Evolutionary conservation across 2,113 vertebrate genomes (phyloP), one percentile per base, ranked within the genome.

Genomic region (Caranx melampygus): DNA sequence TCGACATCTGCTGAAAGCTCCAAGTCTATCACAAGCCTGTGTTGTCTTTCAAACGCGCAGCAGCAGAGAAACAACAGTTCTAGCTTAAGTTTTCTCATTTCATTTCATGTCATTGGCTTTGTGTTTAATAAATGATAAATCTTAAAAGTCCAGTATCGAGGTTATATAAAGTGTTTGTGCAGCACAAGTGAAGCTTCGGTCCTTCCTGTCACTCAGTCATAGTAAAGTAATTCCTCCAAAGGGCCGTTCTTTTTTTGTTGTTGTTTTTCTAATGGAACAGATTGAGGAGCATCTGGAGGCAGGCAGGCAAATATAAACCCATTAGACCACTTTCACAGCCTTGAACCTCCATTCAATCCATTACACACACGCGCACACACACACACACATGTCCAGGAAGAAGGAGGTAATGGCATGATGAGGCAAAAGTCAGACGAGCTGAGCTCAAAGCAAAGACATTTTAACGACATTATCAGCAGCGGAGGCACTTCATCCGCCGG

Each of bases 241-340:
- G 6, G 20, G 51, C 18, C 44, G 1, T 3, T 68, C 45, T 26
- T 57, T 58, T 65, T 51, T 0, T 2, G 62, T 52, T 21, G 47
- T 57, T 66, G 59, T 57, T 49, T 52, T 34, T 73, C 75, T 79
- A 64, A 79, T 84, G 75, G 75, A 84, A 66, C 75, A 78, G 40
- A 58, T 0, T 68, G 68, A 72, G 61, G 55, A 63, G 65, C 16
- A 26, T 68, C 44, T 21, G 44, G 18, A 59, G 66, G 3, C n/a
- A 35, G 5, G 42, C 75, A 69, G 64, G 70, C 79, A 78, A 79
- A 84, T 74, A 83, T 55, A 69, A 79, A 78, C 12, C 75, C 81
- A 84, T 84, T 84, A 84, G 81, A 10, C 15, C 6, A 12, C 9
- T 47, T 14, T 15, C 65, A 44, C 47, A 10, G 55, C 78, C 79